phyloP scores from a whole-genome alignment of 2,113 vertebrate species.

The Theropithecus gelada region DNA sequence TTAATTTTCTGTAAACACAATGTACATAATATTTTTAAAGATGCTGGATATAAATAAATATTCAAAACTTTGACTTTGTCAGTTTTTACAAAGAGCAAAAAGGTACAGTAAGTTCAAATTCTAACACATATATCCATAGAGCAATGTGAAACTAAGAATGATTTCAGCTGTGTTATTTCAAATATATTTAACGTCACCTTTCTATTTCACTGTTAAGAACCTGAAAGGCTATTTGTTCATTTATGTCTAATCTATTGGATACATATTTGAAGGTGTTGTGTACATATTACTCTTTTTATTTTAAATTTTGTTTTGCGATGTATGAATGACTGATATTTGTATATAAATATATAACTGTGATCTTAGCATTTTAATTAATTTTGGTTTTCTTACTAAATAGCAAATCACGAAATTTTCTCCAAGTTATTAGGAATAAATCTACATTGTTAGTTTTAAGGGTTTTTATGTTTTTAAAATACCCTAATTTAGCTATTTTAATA shows the following conservation, averaged over 20 bases:
- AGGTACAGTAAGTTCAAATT: neutral
- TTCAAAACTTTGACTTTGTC: neutral
- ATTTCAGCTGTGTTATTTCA: neutral
- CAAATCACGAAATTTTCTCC: neutral
- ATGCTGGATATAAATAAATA: neutral
- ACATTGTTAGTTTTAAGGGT: neutral
- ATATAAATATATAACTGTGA: neutral
- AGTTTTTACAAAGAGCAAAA: neutral
- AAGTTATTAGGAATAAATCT: neutral
- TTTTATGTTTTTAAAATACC: neutral
- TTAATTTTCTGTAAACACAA: neutral
- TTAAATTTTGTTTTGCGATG: neutral
- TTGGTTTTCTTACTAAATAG: neutral
- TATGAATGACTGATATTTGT: no score
- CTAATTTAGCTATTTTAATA: neutral
- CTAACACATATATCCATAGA: neutral
- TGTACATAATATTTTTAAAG: neutral
- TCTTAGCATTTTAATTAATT: neutral
- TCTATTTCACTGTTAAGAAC: neutral
- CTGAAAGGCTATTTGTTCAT: neutral
- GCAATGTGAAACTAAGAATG: neutral
- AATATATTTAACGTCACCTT: neutral
- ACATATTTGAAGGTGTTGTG: neutral
- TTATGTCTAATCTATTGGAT: neutral
- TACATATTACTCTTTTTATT: neutral